Evolutionary conservation across 1,140 invertebrate species (phyloP).

Genomic region (Hylaeus volcanicus): DNA sequence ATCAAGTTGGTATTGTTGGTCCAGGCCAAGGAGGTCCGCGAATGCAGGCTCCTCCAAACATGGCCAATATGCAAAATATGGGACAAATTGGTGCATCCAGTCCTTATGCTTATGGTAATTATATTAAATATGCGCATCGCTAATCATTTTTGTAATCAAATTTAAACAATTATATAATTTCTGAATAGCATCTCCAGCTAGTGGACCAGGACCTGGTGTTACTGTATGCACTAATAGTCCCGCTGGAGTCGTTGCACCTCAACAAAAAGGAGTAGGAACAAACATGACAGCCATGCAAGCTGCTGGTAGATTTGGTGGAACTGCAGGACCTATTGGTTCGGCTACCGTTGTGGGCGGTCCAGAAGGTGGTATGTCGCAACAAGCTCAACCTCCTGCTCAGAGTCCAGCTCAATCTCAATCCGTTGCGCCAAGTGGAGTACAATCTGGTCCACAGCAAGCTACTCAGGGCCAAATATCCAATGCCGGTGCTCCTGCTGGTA

Average conservation of each 20-base stretch:
- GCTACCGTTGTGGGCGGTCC: constrained; percentile 74
- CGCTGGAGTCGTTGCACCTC: constrained; percentile 82
- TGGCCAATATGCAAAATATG: constrained; percentile 77
- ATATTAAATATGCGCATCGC: constrained; percentile 3
- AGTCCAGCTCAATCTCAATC: constrained; percentile 86
- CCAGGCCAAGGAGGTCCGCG: constrained; percentile 80
- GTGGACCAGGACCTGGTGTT: constrained; percentile 75
- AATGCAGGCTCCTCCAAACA: constrained; percentile 80
- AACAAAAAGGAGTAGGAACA: constrained; percentile 79
- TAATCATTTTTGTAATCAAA: neutral
- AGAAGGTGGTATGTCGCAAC: constrained; percentile 83
- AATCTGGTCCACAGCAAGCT: constrained; percentile 86
- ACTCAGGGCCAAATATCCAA: constrained; percentile 83
- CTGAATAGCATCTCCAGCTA: constrained; percentile 70
- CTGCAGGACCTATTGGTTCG: constrained; percentile 77
- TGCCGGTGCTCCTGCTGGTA: constrained; percentile 72
- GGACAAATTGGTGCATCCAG: constrained; percentile 78
- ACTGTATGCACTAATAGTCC: constrained; percentile 74
- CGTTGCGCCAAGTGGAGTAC: constrained; percentile 84
- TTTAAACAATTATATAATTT: constrained; percentile 10
- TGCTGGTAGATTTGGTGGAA: constrained; percentile 76
- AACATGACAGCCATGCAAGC: constrained; percentile 77
- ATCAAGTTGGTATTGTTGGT: constrained; percentile 77
- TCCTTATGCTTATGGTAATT: constrained; percentile 81
- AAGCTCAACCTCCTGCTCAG: constrained; percentile 85